Evolutionary conservation across 2,888 invertebrate species (phyloP), one percentile per base, ranked within the genome.

Genomic region (Acanthococcus lagerstroemiae): DNA sequence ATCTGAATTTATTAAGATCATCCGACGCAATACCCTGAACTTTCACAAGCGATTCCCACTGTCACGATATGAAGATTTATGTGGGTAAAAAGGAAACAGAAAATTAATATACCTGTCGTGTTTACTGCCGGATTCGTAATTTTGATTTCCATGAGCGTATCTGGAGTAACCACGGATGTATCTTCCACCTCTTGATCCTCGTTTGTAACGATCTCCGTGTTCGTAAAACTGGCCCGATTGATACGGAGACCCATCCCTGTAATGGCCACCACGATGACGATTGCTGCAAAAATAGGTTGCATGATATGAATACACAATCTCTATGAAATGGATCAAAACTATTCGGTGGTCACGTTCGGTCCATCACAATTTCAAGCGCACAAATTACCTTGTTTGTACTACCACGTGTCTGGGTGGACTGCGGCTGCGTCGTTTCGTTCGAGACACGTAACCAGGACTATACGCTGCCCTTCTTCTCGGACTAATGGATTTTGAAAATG

Each of bases 401-500:
- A n/a, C n/a, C n/a, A n/a, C 37, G 2, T 61, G 61, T 4, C 52
- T 30, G 5, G 44, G 21, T 4, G 61, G 61, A 50, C 61, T 61
- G 5, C 37, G 24, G 17, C 50, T 61, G 1, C 22, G 27, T 17
- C 61, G 26, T 61, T 52, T 52, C 1, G 17, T 45, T 12, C 37
- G 50, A 37, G n/a, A 46, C 21, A 17, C 12, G 48, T 50, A 48
- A 52, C 30, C 52, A 19, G 61, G 61, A 52, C 61, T 61, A 22
- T n/a, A 50, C n/a, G 27, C 46, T 1, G 21, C 3, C 22, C 37
- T 15, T 17, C 27, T 50, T 21, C 52, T 24, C 15, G 61, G 61
- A 61, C 61, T 61, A n/a, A 30, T 17, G 7, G 61, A 61, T 61
- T 52, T 52, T 15, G 61, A 61, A 9, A 27, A 61, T 3, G 61